A percentile compares a stretch with the other conserved stretches of the same genome.
Evolutionary conservation across 2,888 invertebrate species (phyloP).

Genomic region (Drosophila antonietae): DNA sequence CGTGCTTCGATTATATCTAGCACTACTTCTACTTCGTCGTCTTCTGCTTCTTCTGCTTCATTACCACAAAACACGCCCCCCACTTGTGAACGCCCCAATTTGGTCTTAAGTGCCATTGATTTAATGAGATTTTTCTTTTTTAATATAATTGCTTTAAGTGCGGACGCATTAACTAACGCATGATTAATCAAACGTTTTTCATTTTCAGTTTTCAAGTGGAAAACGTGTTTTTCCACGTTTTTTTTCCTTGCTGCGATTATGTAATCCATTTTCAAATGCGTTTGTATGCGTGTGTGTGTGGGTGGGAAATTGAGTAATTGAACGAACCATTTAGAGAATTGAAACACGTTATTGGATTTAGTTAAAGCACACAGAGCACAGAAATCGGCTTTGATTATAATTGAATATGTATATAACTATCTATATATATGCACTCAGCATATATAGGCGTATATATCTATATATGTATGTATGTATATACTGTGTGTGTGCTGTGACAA

Average conservation of each 20-base stretch:
- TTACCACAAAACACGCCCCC: conserved; percentile 6
- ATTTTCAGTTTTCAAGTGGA: conserved; percentile 45
- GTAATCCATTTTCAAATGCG: conserved; percentile 49
- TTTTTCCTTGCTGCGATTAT: conserved; percentile 58
- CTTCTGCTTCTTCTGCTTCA: background rate
- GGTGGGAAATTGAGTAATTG: conserved; percentile 31
- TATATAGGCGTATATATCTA: conserved; percentile 58
- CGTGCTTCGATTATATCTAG: conserved; percentile 47
- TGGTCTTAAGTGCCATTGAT: conserved; percentile 40
- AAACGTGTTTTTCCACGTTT: conserved; percentile 74
- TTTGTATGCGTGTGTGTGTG: background rate
- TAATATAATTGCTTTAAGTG: conserved; percentile 49
- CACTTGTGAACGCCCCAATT: background rate
- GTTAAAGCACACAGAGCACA: conserved; percentile 36
- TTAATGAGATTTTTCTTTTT: conserved; percentile 28
- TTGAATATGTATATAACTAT: conserved; percentile 54
- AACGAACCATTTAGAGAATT: conserved; percentile 51
- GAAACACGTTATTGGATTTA: conserved; percentile 39
- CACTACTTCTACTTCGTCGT: background rate
- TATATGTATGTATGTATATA: conserved; percentile 36
- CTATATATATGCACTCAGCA: conserved; percentile 63
- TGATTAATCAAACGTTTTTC: conserved; percentile 25
- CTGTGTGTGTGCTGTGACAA: conserved; percentile 62
- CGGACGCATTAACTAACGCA: conserved; percentile 49
- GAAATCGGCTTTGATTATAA: conserved; percentile 27